These are phyloP conservation scores for Saguinus imperator DNA, from an alignment of 2,113 vertebrate genomes.

Conservation along the genomic window DNA sequence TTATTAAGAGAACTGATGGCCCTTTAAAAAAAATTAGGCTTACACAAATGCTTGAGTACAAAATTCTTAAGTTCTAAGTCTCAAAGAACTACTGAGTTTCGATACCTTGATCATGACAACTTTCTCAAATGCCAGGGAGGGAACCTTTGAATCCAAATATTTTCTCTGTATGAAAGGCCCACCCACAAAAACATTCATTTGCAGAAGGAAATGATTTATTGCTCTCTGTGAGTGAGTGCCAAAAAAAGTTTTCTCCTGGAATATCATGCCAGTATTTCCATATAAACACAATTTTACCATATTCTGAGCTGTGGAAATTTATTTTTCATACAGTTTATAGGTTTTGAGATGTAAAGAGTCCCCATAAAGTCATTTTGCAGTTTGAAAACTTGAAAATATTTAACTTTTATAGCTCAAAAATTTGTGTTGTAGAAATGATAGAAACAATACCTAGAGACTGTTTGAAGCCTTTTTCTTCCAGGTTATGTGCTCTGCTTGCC, in stretches of 20 bases:
- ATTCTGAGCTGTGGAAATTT: slow-evolving; percentile 64
- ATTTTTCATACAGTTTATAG: slow-evolving; percentile 62
- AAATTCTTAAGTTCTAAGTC: not conserved
- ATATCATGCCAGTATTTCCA: slow-evolving; percentile 63
- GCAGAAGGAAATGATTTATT: slow-evolving; percentile 73
- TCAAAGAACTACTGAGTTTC: slow-evolving; percentile 40
- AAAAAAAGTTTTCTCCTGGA: slow-evolving; percentile 67
- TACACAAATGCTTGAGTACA: not conserved
- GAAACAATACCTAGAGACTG: not conserved
- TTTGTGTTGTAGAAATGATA: slow-evolving; percentile 28
- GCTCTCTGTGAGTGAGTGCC: slow-evolving; percentile 49
- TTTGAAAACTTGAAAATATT: slow-evolving; percentile 51
- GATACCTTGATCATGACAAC: slow-evolving; percentile 52
- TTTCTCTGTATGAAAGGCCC: slow-evolving; percentile 67
- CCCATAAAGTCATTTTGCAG: slow-evolving; percentile 20
- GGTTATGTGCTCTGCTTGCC: not conserved
- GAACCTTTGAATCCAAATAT: slow-evolving; percentile 59
- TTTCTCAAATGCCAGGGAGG: slow-evolving; percentile 32
- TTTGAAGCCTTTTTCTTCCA: not conserved
- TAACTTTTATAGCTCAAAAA: slow-evolving; percentile 37
- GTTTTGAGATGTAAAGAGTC: slow-evolving; percentile 49
- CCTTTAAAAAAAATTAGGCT: not conserved
- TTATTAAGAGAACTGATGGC: not conserved
- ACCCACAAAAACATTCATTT: slow-evolving; percentile 65
- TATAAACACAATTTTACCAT: slow-evolving; percentile 69